These are phyloP conservation scores for Cremastinae sp. DNA, from an alignment of 2,888 invertebrate genomes.

Conservation along the genomic window DNA sequence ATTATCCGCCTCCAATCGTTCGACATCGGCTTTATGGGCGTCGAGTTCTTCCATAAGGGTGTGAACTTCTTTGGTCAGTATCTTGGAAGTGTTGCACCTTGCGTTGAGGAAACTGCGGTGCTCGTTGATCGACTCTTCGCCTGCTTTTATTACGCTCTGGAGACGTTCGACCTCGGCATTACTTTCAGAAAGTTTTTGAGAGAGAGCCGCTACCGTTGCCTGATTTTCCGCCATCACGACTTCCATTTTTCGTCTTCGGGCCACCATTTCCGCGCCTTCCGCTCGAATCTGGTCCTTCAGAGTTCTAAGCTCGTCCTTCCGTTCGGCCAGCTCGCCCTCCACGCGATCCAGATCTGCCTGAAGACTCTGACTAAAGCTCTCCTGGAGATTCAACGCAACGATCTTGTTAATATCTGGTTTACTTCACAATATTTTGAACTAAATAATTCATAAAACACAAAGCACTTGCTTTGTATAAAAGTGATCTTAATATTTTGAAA, in stretches of 20 bases:
- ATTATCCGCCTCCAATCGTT: constrained; percentile 72
- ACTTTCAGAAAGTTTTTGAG: constrained; percentile 73
- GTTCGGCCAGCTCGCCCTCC: constrained; percentile 76
- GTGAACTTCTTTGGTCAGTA: constrained; percentile 72
- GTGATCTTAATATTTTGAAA: too few species aligned
- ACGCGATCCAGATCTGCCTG: constrained; percentile 77
- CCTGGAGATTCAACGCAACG: constrained; percentile 64
- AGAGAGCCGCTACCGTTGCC: constrained; percentile 74
- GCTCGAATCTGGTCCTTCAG: constrained; percentile 76
- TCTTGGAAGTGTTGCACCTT: constrained; percentile 72
- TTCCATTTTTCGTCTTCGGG: constrained; percentile 73
- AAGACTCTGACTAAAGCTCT: constrained; percentile 77
- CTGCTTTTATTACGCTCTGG: constrained; percentile 70
- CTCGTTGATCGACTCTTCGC: constrained; percentile 70
- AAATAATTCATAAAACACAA: too few species aligned
- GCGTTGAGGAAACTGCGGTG: constrained; percentile 71
- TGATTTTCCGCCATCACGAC: constrained; percentile 77
- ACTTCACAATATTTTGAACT: not conserved
- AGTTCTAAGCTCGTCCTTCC: constrained; percentile 73
- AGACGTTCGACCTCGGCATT: constrained; percentile 75
- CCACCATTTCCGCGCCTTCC: constrained; percentile 77
- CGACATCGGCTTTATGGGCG: constrained; percentile 69
- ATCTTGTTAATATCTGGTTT: not conserved
- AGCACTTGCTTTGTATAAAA: too few species aligned
- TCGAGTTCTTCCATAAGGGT: constrained; percentile 71